These are phyloP conservation scores for Rhopalosiphum maidis DNA, from an alignment of 1,140 invertebrate genomes.

Conservation along the genomic window DNA sequence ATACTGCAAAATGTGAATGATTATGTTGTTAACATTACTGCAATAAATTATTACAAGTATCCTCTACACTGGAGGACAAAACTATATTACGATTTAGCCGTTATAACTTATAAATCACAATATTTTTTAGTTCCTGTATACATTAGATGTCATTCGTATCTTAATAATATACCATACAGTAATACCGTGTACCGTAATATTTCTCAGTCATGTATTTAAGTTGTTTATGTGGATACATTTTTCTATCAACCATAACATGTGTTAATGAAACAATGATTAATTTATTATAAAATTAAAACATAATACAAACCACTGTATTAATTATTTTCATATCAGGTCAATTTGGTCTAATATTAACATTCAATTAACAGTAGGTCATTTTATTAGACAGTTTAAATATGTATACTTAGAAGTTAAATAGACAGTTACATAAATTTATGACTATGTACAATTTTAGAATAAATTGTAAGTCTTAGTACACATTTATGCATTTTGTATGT, in stretches of 20 bases:
- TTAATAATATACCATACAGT: not conserved
- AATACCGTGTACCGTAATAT: not conserved
- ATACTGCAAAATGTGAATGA: not conserved
- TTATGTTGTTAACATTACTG: not conserved
- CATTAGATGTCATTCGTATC: not conserved
- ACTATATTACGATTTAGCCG: not conserved
- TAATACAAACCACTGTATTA: not conserved
- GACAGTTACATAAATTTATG: not conserved
- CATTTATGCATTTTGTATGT: not conserved
- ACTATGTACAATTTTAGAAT: not conserved
- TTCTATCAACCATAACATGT: not conserved
- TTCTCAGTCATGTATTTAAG: not conserved
- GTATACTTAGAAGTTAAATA: not conserved
- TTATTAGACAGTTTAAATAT: not conserved
- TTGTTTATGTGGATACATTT: not conserved
- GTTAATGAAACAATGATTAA: not conserved
- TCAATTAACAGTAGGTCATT: not conserved
- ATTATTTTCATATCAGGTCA: not conserved
- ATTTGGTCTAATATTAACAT: not conserved
- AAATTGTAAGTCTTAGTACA: not conserved
- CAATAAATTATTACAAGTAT: not conserved
- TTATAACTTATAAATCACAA: not conserved
- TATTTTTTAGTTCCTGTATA: not conserved
- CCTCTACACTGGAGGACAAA: not conserved
- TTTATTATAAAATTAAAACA: not conserved